A percentile compares a stretch with the other conserved stretches of the same genome.
phyloP scores from a whole-genome alignment of 2,113 vertebrate genomes.

The Brachyistius frenatus region DNA sequence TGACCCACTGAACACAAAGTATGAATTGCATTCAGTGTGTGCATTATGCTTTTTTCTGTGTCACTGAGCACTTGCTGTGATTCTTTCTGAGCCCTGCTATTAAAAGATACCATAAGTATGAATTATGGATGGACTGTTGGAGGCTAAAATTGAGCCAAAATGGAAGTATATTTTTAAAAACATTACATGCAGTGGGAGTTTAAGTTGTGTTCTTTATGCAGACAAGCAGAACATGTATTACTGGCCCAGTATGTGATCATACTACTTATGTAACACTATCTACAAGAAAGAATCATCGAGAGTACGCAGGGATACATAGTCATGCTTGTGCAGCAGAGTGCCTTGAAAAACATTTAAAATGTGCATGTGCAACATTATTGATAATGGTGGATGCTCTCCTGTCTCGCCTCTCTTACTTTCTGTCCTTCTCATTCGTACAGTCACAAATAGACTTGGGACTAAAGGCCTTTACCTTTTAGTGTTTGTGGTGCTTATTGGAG shows the following conservation, averaged over 20 bases:
- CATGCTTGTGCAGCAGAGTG: conserved; percentile 1
- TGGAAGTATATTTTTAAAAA: conserved; percentile 35
- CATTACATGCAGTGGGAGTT: conserved; percentile 3
- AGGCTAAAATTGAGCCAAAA: conserved; percentile 55
- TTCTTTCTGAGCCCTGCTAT: conserved; percentile 62
- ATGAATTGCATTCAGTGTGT: conserved; percentile 31
- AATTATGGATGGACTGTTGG: conserved; percentile 70
- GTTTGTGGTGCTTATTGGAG: conserved; percentile 81
- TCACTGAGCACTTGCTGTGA: conserved; percentile 67
- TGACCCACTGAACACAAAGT: conserved; percentile 46
- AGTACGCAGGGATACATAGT: neutral
- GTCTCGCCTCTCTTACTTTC: neutral
- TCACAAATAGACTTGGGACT: conserved; percentile 47
- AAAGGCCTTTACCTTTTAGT: conserved; percentile 73
- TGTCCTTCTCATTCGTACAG: conserved; percentile 15
- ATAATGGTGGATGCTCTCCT: conserved; percentile 6
- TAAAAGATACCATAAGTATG: conserved; percentile 71
- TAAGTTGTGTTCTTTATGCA: conserved; percentile 3
- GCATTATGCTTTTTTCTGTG: conserved; percentile 56
- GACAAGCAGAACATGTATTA: neutral
- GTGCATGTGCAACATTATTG: conserved; percentile 1
- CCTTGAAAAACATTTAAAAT: neutral
- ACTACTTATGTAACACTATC: conserved; percentile 17
- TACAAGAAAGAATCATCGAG: neutral
- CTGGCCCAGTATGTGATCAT: neutral